Percentiles rank a stretch among this genome's conserved stretches.
phyloP scores from a whole-genome alignment of 2,888 invertebrate species.

The Ophion obscuratus region DNA sequence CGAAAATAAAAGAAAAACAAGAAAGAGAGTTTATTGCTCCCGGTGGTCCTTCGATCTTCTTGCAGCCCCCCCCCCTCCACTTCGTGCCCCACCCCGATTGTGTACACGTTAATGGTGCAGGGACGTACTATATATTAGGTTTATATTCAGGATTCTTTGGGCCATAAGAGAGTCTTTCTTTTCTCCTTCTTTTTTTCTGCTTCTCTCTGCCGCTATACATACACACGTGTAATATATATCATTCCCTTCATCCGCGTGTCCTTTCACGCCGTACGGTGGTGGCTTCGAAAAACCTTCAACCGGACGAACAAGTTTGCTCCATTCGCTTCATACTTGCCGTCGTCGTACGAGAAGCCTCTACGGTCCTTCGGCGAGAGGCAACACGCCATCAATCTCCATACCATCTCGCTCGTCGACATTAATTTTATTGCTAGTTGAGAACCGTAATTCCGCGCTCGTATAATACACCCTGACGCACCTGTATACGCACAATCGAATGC shows the following conservation, averaged over 20 bases:
- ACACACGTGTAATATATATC: slow-evolving; percentile 26
- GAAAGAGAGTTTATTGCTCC: slow-evolving; percentile 33
- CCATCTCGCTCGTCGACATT: slow-evolving; percentile 66
- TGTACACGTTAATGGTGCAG: slow-evolving; percentile 47
- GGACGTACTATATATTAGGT: slow-evolving; percentile 63
- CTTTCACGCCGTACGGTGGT: background rate
- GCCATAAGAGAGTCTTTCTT: slow-evolving; percentile 56
- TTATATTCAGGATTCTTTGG: slow-evolving; percentile 62
- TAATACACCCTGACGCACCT: slow-evolving; percentile 45
- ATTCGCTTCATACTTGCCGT: slow-evolving; percentile 54
- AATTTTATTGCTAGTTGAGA: slow-evolving; percentile 67
- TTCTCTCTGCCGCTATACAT: slow-evolving; percentile 1
- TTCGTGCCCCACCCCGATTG: background rate
- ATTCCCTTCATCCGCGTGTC: slow-evolving; percentile 32
- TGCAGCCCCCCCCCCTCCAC: background rate
- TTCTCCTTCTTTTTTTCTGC: slow-evolving; percentile 23
- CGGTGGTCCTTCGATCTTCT: slow-evolving; percentile 60
- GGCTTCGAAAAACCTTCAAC: slow-evolving; percentile 34
- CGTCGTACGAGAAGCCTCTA: background rate
- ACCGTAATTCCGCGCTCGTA: slow-evolving; percentile 64
- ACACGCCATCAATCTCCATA: slow-evolving; percentile 65
- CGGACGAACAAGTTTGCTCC: slow-evolving; percentile 63
- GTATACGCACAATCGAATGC: slow-evolving; percentile 34
- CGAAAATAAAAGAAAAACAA: background rate
- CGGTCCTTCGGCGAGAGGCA: slow-evolving; percentile 10